Evolutionary conservation across 2,888 invertebrate species (phyloP), one percentile per base, ranked within the genome.

Genomic region (Noctua pronuba): DNA sequence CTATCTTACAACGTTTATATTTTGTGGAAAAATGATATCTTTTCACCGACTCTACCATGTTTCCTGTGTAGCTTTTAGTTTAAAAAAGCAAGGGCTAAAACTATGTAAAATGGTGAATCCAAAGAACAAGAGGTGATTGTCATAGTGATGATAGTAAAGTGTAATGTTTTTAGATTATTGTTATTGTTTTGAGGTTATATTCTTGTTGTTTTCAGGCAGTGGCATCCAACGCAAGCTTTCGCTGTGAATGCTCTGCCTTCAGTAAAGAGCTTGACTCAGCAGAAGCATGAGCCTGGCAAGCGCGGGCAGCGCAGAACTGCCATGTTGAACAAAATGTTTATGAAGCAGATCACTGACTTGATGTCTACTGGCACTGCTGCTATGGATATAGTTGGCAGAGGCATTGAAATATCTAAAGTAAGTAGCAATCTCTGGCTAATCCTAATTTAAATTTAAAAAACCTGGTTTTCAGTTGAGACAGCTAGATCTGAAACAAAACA

Each of bases 311-410:
- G 98, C 62, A 97, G 98, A 88, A 95, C 97, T 38, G 95, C 97
- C 1, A 97, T 98, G 83, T 93, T 99, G 2, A 98, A 98, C 92
- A 98, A 98, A 93, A 91, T 98, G 70, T 98, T 98, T 89, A 98
- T 98, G 98, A 97, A 97, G 88, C 96, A 98, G 79, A 97, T 99
- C 16, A 98, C 98, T 0, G 98, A 98, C 92, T 94, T 98, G 52
- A 97, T 99, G 97, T 97, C 98, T 1, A 98, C 98, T 0, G 98
- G 98, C 1, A 97, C 98, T 87, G 95, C 97, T 49, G 95, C 98
- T 3, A 94, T 97, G 70, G 94, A 97, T 71, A 94, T 98, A 81
- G 88, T 97, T 24, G 98, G 98, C 16, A 96, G 97, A 85, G 97
- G 98, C 18, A 97, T 98, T 85, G 98, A 98, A 95, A 97, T 98